Conservation (phyloP, 2,888 invertebrate species). For the Dioctria linearis region DNA sequence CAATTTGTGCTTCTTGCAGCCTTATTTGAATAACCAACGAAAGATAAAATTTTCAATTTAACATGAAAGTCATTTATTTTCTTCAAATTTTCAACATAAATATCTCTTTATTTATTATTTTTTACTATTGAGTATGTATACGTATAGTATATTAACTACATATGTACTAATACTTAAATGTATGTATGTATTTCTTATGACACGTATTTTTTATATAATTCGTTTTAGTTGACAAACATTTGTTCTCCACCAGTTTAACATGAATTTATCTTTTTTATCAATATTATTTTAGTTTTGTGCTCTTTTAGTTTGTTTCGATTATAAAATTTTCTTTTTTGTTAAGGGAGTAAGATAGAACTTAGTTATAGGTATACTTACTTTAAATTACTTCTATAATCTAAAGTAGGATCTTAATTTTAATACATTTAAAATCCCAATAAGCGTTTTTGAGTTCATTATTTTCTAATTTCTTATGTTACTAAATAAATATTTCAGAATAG, state of each 20-base stretch:
- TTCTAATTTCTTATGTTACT: constrained; percentile 15
- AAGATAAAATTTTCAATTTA: neutral
- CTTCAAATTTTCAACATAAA: neutral
- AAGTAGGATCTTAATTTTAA: constrained; percentile 35
- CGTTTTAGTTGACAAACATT: constrained; percentile 32
- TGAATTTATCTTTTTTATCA: constrained; percentile 10
- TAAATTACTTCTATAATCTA: neutral
- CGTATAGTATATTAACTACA: neutral
- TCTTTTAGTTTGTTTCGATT: constrained; percentile 24
- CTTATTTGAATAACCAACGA: constrained; percentile 22
- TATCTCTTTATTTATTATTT: neutral
- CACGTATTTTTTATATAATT: constrained; percentile 22
- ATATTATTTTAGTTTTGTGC: constrained; percentile 35
- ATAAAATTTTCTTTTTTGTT: constrained; percentile 29
- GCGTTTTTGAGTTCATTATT: constrained; percentile 49
- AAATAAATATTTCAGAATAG: constrained; percentile 5
- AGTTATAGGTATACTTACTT: constrained; percentile 16
- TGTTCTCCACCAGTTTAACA: constrained; percentile 3
- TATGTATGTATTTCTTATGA: neutral
- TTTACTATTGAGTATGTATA: neutral
- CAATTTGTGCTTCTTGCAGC: constrained; percentile 50
- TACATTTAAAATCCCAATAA: constrained; percentile 43
- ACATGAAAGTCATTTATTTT: neutral
- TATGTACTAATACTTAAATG: neutral
- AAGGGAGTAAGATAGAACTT: constrained; percentile 27